Base-by-base conservation (phyloP, 2,797 vertebrate species). In the Antennarius maculatus region DNA sequence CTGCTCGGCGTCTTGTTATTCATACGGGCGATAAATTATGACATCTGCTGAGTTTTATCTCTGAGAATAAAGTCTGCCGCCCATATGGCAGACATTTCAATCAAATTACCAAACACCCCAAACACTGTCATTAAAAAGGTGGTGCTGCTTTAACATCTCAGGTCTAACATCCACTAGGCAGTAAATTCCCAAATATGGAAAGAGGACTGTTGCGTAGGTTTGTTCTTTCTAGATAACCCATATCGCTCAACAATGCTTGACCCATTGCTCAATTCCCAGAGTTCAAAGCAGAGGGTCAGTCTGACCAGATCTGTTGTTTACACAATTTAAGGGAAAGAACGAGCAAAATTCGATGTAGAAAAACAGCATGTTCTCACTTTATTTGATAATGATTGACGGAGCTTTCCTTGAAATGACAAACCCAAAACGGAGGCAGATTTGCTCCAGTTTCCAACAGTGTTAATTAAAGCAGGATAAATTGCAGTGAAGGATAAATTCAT, bases 21-120 rank as follows among this genome's bases (percentile, higher is more conserved):
- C 77, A 80, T 55, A 64, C 4, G 31, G 61, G 18, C 50, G 59
- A 76, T 84, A 86, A 84, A 89, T 63, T 77, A 65, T 63, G 67
- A 86, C 89, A 90, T 89, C 86, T 92, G 89, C 78, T 81, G 73
- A 76, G 42, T 84, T 88, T 86, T 81, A 87, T 84, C 83, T 79
- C 55, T 39, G 16, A 71, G 77, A 84, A 57, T 53, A 61, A 81
- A 80, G 69, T 79, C 88, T 82, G 82, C 75, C 72, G 66, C 76
- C 81, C 86, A 88, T 85, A 80, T 89, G 88, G 86, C 77, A 54
- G 58, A 68, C 74, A 71, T 88, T 88, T 87, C 83, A 83, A 79
- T 59, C 72, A 86, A 93, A 93, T 91, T 88, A 83, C 85, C 76
- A 43, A 90, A 84, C 80, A 70, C 81, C 74, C 80, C 81, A 74